Evolutionary conservation across 2,888 invertebrate species (phyloP), one percentile per base, ranked within the genome.

Genomic region (Theretra japonica): DNA sequence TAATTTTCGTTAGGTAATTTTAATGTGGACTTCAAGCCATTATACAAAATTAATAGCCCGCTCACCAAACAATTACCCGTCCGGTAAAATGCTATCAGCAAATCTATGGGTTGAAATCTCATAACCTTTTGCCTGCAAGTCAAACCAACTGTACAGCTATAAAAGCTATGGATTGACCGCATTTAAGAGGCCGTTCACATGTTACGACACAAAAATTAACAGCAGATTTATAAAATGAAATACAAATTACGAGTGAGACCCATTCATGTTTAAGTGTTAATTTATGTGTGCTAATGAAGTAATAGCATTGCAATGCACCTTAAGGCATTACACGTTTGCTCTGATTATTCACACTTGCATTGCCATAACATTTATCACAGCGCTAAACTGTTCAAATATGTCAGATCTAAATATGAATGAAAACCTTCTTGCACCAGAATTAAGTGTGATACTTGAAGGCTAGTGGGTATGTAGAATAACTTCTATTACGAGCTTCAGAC

Each of bases 71-170:
- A 92, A 93, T 93, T 92, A 91, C 88, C 86, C 86, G 87, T 86
- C 85, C 90, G 84, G 89, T 89, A 91, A 89, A 93, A 93, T 90
- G 90, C 90, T 92, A 93, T 93, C 92, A 89, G 89, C 85, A 82
- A 89, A 92, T 93, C 92, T 92, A 89, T 90, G 88, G 92, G 88
- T 91, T 87, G 87, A 91, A 90, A 93, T 93, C 92, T 92, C 87
- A 85, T 92, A 92, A 93, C 91, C 91, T 93, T 91, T 92, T 92
- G 91, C 89, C 89, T 91, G 87, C 84, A 88, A 90, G 89, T 87
- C 85, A 88, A 90, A 87, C 58, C 41, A 59, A 72, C 57, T 50
- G 65, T 71, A 62, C 62, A n/a, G 62, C 71, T 72, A 73, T 74
- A 72, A 70, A 70, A 56, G 56, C 68, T 70, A 73, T 72, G 75